A percentile compares a stretch with the other conserved stretches of the same genome.
Conservation (phyloP, 2,888 invertebrate genomes). For the Epistrophe grossulariae region DNA sequence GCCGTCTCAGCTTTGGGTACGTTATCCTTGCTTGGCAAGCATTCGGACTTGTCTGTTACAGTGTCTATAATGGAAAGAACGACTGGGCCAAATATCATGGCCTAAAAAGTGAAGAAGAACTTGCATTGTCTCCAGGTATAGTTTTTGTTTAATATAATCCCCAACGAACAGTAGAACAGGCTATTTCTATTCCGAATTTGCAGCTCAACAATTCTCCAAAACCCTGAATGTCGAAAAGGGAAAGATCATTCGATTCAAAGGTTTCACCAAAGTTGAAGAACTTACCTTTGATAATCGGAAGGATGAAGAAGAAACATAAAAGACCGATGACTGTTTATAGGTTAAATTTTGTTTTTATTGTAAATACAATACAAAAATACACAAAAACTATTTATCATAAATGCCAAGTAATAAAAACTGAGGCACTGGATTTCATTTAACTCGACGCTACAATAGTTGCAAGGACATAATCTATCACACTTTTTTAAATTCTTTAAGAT, state of each 20-base stretch:
- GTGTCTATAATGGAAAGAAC: conserved; percentile 86
- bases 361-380: conserved; percentile 67
- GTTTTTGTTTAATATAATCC: not conserved
- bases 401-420: conserved; percentile 37
- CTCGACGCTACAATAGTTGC: conserved; percentile 15
- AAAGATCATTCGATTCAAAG: conserved; percentile 81
- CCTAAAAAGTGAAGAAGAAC: conserved; percentile 86
- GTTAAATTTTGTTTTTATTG: conserved; percentile 60
- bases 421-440: conserved; percentile 41
- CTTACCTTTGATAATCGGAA: conserved; percentile 76
- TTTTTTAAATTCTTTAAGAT: conserved; percentile 42
- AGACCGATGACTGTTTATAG: not conserved
- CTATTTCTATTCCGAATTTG: not conserved
- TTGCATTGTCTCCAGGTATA: conserved; percentile 86
- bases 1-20: conserved; percentile 87
- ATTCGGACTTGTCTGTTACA: conserved; percentile 87
- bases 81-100: conserved; percentile 89
- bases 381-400: conserved; percentile 27
- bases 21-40: conserved; percentile 89
- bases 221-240: conserved; percentile 81
- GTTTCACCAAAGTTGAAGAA: conserved; percentile 80
- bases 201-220: conserved; percentile 80
- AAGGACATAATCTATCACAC: conserved; percentile 54
- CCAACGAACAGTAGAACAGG: not conserved
- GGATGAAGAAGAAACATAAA: not conserved